Percentiles rank a stretch among this genome's conserved stretches.
Evolutionary conservation across 2,888 invertebrate genomes (phyloP).

Genomic region (Rotaria macrura): DNA sequence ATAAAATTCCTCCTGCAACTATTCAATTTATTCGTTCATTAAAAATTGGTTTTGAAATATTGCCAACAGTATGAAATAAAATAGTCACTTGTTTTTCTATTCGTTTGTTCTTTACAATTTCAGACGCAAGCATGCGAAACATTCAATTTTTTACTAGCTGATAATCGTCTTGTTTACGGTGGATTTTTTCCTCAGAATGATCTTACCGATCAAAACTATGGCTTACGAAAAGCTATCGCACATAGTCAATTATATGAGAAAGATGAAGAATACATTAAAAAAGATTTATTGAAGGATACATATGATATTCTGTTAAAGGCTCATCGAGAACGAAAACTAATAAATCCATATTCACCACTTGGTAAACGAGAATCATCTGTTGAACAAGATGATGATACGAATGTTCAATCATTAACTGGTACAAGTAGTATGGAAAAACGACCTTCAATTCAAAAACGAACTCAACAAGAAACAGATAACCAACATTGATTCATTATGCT

Average conservation of each 20-base stretch:
- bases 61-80: not conserved
- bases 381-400: not conserved
- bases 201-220: not conserved
- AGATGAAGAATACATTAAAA: constrained; percentile 18
- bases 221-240: constrained; percentile 17
- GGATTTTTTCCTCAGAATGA: not conserved
- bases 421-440: not conserved
- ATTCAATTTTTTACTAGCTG: not conserved
- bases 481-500: not conserved
- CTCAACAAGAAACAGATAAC: not conserved
- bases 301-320: not conserved
- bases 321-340: not conserved
- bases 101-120: no score
- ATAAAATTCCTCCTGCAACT: not conserved
- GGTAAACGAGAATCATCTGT: no score
- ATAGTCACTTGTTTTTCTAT: not conserved
- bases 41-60: constrained; percentile 7
- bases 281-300: not conserved
- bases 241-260: not conserved
- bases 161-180: not conserved
- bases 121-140: not conserved
- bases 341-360: not conserved
- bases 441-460: not conserved
- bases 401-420: constrained; percentile 1
- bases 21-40: not conserved